Evolutionary conservation across 2,888 invertebrate genomes (phyloP).

Genomic region (Cephonodes hylas): DNA sequence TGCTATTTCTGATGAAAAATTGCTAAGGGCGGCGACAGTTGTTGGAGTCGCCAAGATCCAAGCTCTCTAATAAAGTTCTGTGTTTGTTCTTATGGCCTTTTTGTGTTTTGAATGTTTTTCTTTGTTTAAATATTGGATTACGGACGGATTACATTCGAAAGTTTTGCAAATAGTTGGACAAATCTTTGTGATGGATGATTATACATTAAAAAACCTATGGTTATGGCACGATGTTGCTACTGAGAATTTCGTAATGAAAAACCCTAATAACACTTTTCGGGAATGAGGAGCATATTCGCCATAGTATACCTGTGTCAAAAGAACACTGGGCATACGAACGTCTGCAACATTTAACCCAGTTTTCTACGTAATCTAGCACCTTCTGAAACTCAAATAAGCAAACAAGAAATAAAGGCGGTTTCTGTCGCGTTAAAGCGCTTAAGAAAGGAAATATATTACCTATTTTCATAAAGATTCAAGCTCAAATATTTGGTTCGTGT

Average conservation of each 20-base stretch:
- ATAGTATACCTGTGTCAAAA: too few relatives aligned
- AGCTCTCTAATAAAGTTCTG: not conserved
- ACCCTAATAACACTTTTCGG: too few relatives aligned
- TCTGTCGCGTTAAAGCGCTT: not conserved
- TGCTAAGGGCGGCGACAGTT: not conserved
- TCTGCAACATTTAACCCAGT: not conserved
- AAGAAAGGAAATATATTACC: not conserved
- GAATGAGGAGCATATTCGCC: too few relatives aligned
- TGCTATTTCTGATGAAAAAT: constrained; percentile 1
- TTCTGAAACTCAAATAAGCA: not conserved
- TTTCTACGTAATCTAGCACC: not conserved
- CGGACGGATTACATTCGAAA: too few relatives aligned
- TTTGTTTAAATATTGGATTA: too few relatives aligned
- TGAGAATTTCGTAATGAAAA: too few relatives aligned
- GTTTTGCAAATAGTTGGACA: too few relatives aligned
- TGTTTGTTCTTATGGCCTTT: not conserved
- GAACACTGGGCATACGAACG: not conserved
- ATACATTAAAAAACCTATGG: too few relatives aligned
- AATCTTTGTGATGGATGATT: too few relatives aligned
- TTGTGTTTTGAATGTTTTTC: too few relatives aligned
- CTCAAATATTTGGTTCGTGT: not conserved
- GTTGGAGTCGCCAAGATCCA: not conserved
- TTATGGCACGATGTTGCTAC: too few relatives aligned
- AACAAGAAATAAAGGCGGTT: too few relatives aligned
- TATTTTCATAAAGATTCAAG: not conserved